Evolutionary conservation across 2,797 vertebrate genomes (phyloP).

Genomic region (Sebastes steindachneri): DNA sequence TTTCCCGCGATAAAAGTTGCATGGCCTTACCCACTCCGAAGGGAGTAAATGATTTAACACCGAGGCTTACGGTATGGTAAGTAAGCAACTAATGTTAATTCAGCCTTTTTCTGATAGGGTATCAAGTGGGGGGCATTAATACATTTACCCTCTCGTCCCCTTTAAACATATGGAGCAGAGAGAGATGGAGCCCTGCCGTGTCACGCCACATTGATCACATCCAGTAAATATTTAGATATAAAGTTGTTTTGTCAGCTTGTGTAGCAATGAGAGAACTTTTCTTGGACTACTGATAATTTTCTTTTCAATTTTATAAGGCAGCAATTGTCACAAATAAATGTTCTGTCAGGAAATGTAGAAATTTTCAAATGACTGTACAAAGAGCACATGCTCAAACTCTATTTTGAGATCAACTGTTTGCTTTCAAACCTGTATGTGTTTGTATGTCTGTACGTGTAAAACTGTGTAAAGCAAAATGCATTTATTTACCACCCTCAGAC

Average conservation of each 20-base stretch:
- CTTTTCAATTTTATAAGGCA: background rate
- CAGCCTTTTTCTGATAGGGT: slow-evolving; percentile 75
- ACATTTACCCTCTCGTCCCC: slow-evolving; percentile 56
- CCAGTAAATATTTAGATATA: slow-evolving; percentile 8
- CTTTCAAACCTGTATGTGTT: background rate
- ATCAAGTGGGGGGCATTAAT: slow-evolving; percentile 65
- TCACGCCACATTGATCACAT: slow-evolving; percentile 29
- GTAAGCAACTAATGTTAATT: slow-evolving; percentile 90
- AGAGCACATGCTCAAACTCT: background rate
- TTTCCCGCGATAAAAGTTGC: slow-evolving; percentile 81
- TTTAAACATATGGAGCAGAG: slow-evolving; percentile 20
- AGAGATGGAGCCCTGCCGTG: background rate
- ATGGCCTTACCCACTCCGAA: slow-evolving; percentile 88
- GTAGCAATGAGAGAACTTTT: background rate
- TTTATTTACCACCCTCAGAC: slow-evolving; percentile 53
- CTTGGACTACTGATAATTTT: background rate
- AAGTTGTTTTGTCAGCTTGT: background rate
- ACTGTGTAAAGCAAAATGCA: background rate
- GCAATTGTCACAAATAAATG: background rate
- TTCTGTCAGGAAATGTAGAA: background rate
- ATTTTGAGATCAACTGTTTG: background rate
- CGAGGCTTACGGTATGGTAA: slow-evolving; percentile 83
- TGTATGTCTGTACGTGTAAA: background rate
- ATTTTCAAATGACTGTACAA: background rate
- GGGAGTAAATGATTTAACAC: slow-evolving; percentile 83